These are phyloP conservation scores for Melanotaenia duboulayi DNA, from an alignment of 2,113 vertebrate genomes.

Conservation along the genomic window DNA sequence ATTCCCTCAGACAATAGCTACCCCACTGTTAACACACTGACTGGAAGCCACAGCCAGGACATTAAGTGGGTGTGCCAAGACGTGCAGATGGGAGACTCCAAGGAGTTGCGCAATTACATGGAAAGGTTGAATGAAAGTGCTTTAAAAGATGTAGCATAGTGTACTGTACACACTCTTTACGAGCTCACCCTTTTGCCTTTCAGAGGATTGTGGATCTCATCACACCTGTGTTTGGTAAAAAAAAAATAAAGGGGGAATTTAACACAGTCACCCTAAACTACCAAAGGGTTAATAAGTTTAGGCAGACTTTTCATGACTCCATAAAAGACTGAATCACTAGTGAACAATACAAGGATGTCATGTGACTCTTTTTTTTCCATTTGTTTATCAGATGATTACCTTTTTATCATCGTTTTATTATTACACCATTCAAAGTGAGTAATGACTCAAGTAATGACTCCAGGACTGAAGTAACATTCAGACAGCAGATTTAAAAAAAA, in stretches of 20 bases:
- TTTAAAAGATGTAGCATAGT: slow-evolving; percentile 81
- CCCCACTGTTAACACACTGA: slow-evolving; percentile 86
- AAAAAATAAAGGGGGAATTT: slow-evolving; percentile 11
- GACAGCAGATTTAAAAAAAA: slow-evolving; percentile 83
- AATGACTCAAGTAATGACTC: slow-evolving; percentile 2
- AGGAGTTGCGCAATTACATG: slow-evolving; percentile 88
- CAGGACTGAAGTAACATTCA: slow-evolving; percentile 37
- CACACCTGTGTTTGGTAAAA: slow-evolving; percentile 22
- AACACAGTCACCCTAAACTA: slow-evolving; percentile 68
- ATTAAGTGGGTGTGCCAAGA: slow-evolving; percentile 94
- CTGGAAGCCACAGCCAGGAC: slow-evolving; percentile 84
- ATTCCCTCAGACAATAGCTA: slow-evolving; percentile 85
- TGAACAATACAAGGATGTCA: slow-evolving; percentile 29
- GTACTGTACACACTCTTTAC: slow-evolving; percentile 55
- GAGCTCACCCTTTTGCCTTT: slow-evolving; percentile 88
- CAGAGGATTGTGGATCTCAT: slow-evolving; percentile 60
- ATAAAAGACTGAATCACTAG: slow-evolving; percentile 51
- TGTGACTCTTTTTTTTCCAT: slow-evolving; percentile 51
- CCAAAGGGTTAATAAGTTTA: slow-evolving; percentile 72
- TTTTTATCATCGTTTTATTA: slow-evolving; percentile 72
- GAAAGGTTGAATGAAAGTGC: slow-evolving; percentile 88
- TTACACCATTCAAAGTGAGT: slow-evolving; percentile 66
- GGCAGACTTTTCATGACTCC: slow-evolving; percentile 37
- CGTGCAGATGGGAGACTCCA: slow-evolving; percentile 84
- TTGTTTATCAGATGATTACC: slow-evolving; percentile 65